phyloP scores from a whole-genome alignment of 1,140 invertebrate genomes.

The Vollenhovia emeryi region DNA sequence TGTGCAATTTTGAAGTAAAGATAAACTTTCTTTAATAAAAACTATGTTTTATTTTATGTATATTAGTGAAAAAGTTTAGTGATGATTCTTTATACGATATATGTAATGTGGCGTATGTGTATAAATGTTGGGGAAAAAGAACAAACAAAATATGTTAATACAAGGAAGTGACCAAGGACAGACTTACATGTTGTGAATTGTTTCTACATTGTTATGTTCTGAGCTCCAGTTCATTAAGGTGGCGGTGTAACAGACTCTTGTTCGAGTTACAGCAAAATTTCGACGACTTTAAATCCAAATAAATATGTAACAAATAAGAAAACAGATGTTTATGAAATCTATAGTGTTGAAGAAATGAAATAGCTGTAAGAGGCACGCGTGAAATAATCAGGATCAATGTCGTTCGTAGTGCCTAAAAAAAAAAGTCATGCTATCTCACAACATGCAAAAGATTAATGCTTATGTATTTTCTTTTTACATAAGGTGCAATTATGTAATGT shows the following conservation, averaged over 20 bases:
- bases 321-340: constrained; percentile 77
- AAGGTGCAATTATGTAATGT: background rate
- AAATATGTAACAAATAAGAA: constrained; percentile 86
- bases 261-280: constrained; percentile 86
- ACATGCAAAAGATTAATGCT: constrained; percentile 73
- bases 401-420: constrained; percentile 56
- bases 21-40: background rate
- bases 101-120: constrained; percentile 52
- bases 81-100: constrained; percentile 44
- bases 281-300: constrained; percentile 85
- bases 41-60: background rate
- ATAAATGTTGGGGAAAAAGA: too few relatives aligned
- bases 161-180: constrained; percentile 80
- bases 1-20: background rate
- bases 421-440: constrained; percentile 71
- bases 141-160: constrained; percentile 73
- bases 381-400: constrained; percentile 58
- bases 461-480: background rate
- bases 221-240: constrained; percentile 86
- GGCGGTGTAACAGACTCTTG: constrained; percentile 85
- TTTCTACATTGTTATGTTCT: constrained; percentile 84
- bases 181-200: constrained; percentile 85
- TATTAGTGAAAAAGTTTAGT: background rate
- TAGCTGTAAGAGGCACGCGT: constrained; percentile 62
- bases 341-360: constrained; percentile 57